phyloP scores from a whole-genome alignment of 2,113 vertebrate genomes.

The Mixornis gularis region DNA sequence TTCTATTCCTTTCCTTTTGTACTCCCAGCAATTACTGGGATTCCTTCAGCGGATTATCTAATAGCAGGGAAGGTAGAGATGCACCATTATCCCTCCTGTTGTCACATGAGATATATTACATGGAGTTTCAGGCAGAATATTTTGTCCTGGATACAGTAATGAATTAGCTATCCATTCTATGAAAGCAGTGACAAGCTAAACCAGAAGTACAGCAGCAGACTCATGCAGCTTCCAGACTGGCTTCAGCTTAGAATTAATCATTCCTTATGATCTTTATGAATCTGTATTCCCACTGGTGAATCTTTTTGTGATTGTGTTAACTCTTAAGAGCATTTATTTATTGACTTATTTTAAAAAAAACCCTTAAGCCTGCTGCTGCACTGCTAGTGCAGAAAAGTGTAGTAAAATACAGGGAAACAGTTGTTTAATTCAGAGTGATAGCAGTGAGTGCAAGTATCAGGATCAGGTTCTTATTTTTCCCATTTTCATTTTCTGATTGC shows the following conservation, averaged over 20 bases:
- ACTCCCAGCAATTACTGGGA: not conserved
- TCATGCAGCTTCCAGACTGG: not conserved
- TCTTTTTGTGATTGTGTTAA: not conserved
- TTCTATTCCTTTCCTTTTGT: not conserved
- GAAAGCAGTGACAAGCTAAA: not conserved
- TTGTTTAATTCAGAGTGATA: not conserved
- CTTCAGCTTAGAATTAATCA: not conserved
- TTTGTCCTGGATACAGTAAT: constrained; percentile 16
- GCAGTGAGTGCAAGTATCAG: not conserved
- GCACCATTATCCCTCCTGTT: not conserved
- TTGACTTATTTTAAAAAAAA: not conserved
- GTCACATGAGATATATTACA: not conserved
- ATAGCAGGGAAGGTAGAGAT: not conserved
- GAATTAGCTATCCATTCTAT: not conserved
- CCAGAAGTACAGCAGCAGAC: not conserved
- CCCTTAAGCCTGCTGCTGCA: not conserved
- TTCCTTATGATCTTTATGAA: not conserved
- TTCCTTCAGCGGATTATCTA: not conserved
- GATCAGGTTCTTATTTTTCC: not conserved
- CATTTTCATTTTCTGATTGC: not conserved
- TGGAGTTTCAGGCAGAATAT: not conserved
- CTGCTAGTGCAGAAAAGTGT: not conserved
- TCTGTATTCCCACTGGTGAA: not conserved
- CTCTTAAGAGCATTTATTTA: not conserved
- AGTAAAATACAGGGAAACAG: not conserved